phyloP scores from a whole-genome alignment of 2,888 invertebrate genomes.

The Orthonychiurus folsomi region DNA sequence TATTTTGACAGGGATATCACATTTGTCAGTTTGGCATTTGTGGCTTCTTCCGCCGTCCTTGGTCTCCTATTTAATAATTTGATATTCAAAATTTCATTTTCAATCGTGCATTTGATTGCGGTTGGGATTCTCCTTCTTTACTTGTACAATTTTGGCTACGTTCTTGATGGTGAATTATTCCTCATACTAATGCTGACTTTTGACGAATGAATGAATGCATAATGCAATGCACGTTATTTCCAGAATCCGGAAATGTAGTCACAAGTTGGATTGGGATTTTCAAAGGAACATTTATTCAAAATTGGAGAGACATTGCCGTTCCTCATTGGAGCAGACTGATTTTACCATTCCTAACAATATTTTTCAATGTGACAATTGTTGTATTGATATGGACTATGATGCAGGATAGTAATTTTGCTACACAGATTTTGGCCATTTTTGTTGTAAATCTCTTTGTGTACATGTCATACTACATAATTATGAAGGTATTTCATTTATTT shows the following conservation, averaged over 20 bases:
- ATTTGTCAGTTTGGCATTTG: slow-evolving; percentile 15
- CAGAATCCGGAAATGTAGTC: slow-evolving; percentile 4
- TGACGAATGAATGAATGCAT: too few species aligned
- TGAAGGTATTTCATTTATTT: too few species aligned
- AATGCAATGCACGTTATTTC: too few species aligned
- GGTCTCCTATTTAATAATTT: slow-evolving; percentile 14
- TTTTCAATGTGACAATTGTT: slow-evolving; percentile 1
- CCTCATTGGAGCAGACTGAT: slow-evolving; percentile 8
- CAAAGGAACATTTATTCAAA: slow-evolving; percentile 6
- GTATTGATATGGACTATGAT: slow-evolving; percentile 12
- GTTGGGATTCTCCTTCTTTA: slow-evolving; percentile 10
- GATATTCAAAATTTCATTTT: slow-evolving; percentile 17
- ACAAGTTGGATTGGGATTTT: slow-evolving; percentile 6
- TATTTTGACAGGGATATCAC: slow-evolving; percentile 13
- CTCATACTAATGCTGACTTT: not conserved
- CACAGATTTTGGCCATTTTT: slow-evolving; percentile 48
- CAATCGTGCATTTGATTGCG: slow-evolving; percentile 9
- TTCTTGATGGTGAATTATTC: slow-evolving; percentile 11
- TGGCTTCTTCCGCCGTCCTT: slow-evolving; percentile 17
- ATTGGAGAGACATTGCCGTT: not conserved
- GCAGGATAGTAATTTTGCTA: slow-evolving; percentile 45
- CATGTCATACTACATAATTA: slow-evolving; percentile 47
- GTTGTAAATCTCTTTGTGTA: slow-evolving; percentile 49
- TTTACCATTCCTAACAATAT: slow-evolving; percentile 5
- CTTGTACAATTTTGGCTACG: slow-evolving; percentile 17